Base-by-base conservation (phyloP, 1,140 invertebrate species). In the Bombus turneri region DNA sequence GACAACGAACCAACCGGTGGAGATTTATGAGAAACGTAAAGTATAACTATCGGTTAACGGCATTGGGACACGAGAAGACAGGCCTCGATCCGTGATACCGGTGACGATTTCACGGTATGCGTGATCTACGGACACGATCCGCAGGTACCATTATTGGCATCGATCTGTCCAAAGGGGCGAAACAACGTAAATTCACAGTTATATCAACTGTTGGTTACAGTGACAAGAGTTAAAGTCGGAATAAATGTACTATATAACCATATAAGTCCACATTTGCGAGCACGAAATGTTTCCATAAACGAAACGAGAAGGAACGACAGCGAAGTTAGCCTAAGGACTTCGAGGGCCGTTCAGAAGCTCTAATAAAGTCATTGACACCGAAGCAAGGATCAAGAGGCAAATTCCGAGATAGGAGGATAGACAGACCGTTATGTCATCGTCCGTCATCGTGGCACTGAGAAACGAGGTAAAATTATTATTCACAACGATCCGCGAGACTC, bases 1-100 rank as follows among this genome's bases (percentile, higher is more conserved):
- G 64, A 47, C 41, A 84, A 79, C 47, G 62, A 64, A 71, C 81
- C 62, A 64, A 71, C 81, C 53, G 43, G 18, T 34, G 59, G 18
- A 85, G 87, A 88, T 86, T 88, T 88, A 86, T 74, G 76, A 78
- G 62, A 74, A 34, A 82, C 66, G 43, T 10, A 68, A 76, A 64
- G 87, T 75, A 43, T 73, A 88, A 80, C 71, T 85, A 85, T 85
- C 83, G 83, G 83, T 79, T 84, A 84, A 84, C 82, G 82, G 82
- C 82, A 84, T 31, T 84, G 76, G 37, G 66, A 59, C 82, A 78
- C 82, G 76, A 41, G 75, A 79, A 15, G 82, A 79, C 82, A 41
- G 64, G 9, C 68, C 39, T 47, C 68, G 76, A 83, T 71, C 53
- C 64, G 39, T 18, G 66, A 28, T 41, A 28, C 22, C 37, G 75